Conservation (phyloP, 1,140 invertebrate species). For the Cecropterus lyciades region DNA sequence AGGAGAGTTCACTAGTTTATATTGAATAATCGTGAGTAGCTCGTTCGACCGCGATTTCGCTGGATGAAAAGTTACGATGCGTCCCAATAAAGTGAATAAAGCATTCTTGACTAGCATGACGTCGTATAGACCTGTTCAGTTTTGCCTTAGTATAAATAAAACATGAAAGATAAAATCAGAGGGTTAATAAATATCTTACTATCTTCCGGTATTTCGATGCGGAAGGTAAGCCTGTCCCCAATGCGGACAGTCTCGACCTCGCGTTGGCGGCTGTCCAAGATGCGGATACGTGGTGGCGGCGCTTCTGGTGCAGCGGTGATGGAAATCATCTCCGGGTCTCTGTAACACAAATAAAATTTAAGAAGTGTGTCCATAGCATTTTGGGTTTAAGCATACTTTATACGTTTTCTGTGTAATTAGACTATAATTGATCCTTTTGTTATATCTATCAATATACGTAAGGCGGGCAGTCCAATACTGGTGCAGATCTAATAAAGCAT, state of each 20-base stretch:
- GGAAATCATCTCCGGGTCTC: constrained; percentile 97
- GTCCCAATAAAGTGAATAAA: too few relatives aligned
- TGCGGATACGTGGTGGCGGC: constrained; percentile 96
- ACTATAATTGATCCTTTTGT: too few relatives aligned
- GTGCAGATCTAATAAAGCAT: too few relatives aligned
- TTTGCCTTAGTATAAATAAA: too few relatives aligned
- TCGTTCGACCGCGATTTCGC: too few relatives aligned
- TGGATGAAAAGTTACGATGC: too few relatives aligned
- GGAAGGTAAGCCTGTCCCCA: constrained; percentile 96
- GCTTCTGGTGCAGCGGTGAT: constrained; percentile 97
- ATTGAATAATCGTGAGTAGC: not conserved
- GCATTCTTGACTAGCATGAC: too few relatives aligned
- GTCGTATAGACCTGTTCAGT: too few relatives aligned
- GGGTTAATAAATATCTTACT: constrained; percentile 87
- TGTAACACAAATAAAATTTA: constrained; percentile 56
- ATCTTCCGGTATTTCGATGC: constrained; percentile 97
- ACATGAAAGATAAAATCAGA: not conserved
- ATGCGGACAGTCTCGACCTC: constrained; percentile 97
- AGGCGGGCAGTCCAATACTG: too few relatives aligned
- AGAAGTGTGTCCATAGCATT: not conserved
- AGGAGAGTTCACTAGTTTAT: not conserved
- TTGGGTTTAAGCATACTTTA: too few relatives aligned
- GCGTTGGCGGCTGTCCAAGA: constrained; percentile 92
- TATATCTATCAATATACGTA: too few relatives aligned
- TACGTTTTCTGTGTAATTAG: too few relatives aligned